Evolutionary conservation across 2,797 vertebrate species (phyloP).

Genomic region (Spheniscus humboldti): DNA sequence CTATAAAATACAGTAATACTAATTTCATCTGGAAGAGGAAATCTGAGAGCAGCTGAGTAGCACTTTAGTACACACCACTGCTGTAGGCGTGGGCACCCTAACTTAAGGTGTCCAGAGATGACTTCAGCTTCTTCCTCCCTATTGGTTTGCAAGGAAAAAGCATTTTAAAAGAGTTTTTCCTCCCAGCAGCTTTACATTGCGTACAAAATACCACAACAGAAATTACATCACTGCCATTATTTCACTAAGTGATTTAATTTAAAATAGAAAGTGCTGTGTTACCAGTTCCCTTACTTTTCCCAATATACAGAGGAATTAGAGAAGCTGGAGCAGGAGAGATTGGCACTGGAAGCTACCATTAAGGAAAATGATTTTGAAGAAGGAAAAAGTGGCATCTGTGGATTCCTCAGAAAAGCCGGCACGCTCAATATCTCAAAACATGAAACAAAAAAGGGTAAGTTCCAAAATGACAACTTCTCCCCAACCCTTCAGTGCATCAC

Average conservation of each 20-base stretch:
- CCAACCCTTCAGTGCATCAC: neutral
- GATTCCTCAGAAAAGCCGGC: slow-evolving; percentile 82
- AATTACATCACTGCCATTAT: neutral
- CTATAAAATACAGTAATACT: neutral
- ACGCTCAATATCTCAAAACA: slow-evolving; percentile 79
- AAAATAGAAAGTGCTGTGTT: neutral
- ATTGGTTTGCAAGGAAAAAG: neutral
- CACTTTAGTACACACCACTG: neutral
- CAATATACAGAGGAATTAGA: slow-evolving; percentile 83
- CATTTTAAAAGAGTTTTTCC: neutral
- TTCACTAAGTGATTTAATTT: neutral
- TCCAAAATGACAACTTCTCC: neutral
- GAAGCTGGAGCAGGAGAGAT: slow-evolving; percentile 85
- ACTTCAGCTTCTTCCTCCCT: neutral
- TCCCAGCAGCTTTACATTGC: neutral
- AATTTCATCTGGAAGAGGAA: slow-evolving; percentile 34
- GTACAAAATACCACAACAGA: neutral
- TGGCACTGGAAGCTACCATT: slow-evolving; percentile 81
- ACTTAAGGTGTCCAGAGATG: neutral
- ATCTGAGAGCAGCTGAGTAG: neutral
- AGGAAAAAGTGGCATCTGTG: slow-evolving; percentile 72
- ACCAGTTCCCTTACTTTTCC: neutral
- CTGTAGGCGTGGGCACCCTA: neutral
- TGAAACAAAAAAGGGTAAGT: slow-evolving; percentile 81
- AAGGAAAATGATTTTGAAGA: slow-evolving; percentile 81